Base-by-base conservation (phyloP, 2,888 invertebrate species). In the Lottia scabra region DNA sequence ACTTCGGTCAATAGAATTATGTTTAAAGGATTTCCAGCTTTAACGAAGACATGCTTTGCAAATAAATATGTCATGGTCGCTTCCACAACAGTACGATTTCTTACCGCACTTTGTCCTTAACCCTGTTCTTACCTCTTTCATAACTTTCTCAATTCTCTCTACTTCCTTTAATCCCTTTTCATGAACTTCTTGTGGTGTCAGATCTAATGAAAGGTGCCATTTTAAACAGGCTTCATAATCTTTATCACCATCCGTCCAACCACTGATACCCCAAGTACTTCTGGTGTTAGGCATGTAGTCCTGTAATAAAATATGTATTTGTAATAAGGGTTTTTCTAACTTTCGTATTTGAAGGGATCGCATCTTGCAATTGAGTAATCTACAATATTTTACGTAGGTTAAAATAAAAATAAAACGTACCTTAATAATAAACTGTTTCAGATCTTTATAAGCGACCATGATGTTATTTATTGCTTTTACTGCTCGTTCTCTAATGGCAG, bases 101-200 rank as follows among this genome's bases (percentile, higher is more conserved):
- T 38, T 8, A 38, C 38, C 5, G 10, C 38, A 67, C 0, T 68
- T 2, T 3, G 19, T 1, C 26, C 8, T 38, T 63, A n/a, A 44
- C 38, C 26, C 4, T 15, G 4, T n/a, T 12, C 68, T 45, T 68
- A 85, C 85, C 76, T 79, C 72, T n/a, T 68, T 67, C 83, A 86
- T 86, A 65, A 86, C 82, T 16, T 45, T 62, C 44, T 84, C 76
- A 48, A 90, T 89, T 26, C 89, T 80, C 0, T 75, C 78, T 0
- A 90, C 88, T 72, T 90, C 89, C 15, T 80, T 62, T 4, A 87
- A 74, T 0, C 89, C 89, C 43, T 82, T 78, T 8, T 82, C 63
- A 71, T 89, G 88, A 5, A 90, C 87, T 68, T 87, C 84, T 65
- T 85, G 83, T 0, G 89, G 84, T 0, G 83, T 80, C 69, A 85